Conservation (phyloP, 1,140 invertebrate species). For the Delia radicum region DNA sequence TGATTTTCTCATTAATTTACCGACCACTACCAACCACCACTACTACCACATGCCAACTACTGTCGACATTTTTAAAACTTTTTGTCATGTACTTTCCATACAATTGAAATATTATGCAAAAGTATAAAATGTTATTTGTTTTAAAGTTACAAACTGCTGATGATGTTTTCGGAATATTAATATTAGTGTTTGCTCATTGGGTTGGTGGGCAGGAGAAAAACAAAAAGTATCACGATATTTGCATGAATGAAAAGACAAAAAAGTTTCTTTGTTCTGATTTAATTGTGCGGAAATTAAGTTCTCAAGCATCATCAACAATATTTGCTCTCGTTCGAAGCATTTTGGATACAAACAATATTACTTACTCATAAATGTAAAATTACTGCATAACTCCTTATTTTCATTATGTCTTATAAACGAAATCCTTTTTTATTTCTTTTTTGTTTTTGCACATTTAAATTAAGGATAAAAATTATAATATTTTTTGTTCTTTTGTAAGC, state of each 20-base stretch:
- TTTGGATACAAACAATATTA: not conserved
- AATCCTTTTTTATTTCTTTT: not conserved
- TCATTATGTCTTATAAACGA: not conserved
- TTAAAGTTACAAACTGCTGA: not conserved
- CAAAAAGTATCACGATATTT: not conserved
- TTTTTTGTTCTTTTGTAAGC: not conserved
- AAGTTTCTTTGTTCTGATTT: not conserved
- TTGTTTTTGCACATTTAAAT: not conserved
- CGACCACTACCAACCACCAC: not conserved
- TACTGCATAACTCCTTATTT: not conserved
- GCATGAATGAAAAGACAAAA: not conserved
- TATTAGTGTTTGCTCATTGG: not conserved
- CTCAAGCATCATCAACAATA: not conserved
- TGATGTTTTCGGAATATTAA: not conserved
- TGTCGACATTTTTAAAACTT: too few species aligned
- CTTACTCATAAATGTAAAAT: not conserved
- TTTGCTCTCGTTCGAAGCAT: too few species aligned
- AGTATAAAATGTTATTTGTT: too few species aligned
- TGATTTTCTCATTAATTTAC: not conserved
- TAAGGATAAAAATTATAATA: not conserved
- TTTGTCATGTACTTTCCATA: not conserved
- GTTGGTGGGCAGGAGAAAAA: not conserved
- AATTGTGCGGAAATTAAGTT: not conserved
- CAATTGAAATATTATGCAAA: constrained; percentile 2
- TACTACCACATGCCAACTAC: not conserved